phyloP scores from a whole-genome alignment of 2,797 vertebrate species.

The Micropoecilia bifurca region DNA sequence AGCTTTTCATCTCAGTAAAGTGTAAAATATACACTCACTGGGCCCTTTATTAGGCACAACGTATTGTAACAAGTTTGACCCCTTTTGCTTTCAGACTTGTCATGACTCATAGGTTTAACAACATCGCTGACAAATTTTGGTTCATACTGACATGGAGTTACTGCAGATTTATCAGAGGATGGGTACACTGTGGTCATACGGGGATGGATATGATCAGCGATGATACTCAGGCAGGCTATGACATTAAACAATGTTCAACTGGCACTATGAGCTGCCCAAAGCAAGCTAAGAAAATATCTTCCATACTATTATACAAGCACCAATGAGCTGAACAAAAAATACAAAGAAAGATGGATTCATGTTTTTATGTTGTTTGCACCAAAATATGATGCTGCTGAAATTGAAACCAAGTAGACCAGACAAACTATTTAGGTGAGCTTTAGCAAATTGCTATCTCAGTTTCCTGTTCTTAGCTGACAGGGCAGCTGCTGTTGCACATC shows the following conservation, averaged over 20 bases:
- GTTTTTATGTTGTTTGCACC: neutral
- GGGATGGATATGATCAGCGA: neutral
- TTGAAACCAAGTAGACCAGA: neutral
- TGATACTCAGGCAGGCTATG: neutral
- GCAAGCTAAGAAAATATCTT: neutral
- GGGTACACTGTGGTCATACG: neutral
- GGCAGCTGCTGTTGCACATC: neutral
- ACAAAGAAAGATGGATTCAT: neutral
- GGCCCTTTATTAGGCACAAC: neutral
- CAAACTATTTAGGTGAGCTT: neutral
- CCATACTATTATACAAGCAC: neutral
- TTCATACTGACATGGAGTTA: neutral
- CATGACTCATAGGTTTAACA: neutral
- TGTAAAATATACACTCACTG: neutral
- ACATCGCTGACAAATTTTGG: neutral
- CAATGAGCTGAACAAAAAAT: neutral
- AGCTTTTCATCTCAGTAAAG: neutral
- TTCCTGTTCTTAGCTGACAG: neutral
- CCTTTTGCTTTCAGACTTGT: neutral
- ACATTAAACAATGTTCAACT: neutral
- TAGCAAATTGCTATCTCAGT: neutral
- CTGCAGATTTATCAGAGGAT: neutral
- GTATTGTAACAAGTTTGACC: neutral
- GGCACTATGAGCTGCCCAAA: neutral
- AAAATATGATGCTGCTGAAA: neutral